Percentiles rank a stretch among this genome's conserved stretches.
Evolutionary conservation across 2,797 vertebrate genomes (phyloP).

Genomic region (Threskiornis aethiopicus): DNA sequence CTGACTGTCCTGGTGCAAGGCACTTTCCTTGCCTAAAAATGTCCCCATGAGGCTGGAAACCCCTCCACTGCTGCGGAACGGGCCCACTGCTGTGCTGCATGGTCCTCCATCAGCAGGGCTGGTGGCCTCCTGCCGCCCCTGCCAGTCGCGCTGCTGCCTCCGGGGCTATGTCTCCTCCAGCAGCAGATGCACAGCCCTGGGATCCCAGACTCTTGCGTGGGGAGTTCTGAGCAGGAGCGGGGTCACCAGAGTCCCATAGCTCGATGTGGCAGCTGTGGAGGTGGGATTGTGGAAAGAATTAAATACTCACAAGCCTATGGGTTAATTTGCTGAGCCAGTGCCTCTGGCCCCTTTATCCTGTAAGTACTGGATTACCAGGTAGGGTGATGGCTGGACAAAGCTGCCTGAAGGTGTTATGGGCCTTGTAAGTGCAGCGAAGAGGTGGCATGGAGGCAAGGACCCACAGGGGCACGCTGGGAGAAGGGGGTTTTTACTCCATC

Average conservation of each 20-base stretch:
- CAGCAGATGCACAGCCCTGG: constrained; percentile 75
- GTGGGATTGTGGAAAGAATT: not conserved
- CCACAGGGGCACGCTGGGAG: too few relatives aligned
- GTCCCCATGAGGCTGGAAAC: not conserved
- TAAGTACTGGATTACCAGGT: not conserved
- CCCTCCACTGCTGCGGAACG: fast-evolving
- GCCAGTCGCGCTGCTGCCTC: constrained; percentile 72
- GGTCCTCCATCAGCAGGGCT: not conserved
- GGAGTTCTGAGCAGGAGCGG: constrained; percentile 74
- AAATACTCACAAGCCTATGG: not conserved
- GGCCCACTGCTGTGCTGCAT: not conserved
- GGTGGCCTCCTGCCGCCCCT: too few relatives aligned
- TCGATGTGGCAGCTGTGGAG: constrained; percentile 66
- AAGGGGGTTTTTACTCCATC: not conserved
- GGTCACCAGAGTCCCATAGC: constrained; percentile 79
- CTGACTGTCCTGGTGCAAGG: too few relatives aligned
- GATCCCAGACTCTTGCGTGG: constrained; percentile 76
- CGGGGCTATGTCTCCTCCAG: constrained; percentile 80
- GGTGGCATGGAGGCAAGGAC: not conserved
- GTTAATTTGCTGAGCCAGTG: not conserved
- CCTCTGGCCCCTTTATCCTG: not conserved
- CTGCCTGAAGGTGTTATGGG: not conserved
- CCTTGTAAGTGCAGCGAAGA: not conserved
- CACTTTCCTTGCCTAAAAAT: not conserved
- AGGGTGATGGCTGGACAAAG: not conserved